Conservation (phyloP, 2,797 vertebrate species). For the Semaprochilodus insignis region DNA sequence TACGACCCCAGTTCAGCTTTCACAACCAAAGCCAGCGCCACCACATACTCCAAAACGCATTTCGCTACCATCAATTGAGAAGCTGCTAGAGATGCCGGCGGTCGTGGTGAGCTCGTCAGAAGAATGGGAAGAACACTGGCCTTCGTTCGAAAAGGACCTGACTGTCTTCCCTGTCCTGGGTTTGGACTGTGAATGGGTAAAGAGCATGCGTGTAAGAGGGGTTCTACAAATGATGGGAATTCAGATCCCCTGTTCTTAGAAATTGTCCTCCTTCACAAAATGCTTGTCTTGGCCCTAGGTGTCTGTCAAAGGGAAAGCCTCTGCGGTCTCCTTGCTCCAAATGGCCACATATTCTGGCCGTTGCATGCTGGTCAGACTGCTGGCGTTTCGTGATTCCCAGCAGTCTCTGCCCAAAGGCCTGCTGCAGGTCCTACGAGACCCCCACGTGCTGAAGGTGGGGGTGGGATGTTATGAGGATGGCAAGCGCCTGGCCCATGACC, state of each 20-base stretch:
- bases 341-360: slow-evolving; percentile 88
- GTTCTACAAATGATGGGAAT: slow-evolving; percentile 53
- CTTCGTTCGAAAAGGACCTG: slow-evolving; percentile 84
- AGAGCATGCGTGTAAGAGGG: slow-evolving; percentile 70
- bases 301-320: slow-evolving; percentile 83
- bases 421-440: slow-evolving; percentile 83
- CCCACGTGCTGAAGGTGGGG: slow-evolving; percentile 88
- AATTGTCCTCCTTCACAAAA: slow-evolving; percentile 8
- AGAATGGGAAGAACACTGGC: slow-evolving; percentile 88
- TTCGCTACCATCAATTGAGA: slow-evolving; percentile 71
- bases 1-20: slow-evolving; percentile 1
- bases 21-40: neutral
- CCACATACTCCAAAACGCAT: slow-evolving; percentile 40
- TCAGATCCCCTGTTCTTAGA: slow-evolving; percentile 3
- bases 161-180: slow-evolving; percentile 88
- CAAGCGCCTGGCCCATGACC: slow-evolving; percentile 87
- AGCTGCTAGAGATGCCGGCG: slow-evolving; percentile 79
- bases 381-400: slow-evolving; percentile 74
- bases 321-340: slow-evolving; percentile 90
- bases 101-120: slow-evolving; percentile 82
- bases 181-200: slow-evolving; percentile 99
- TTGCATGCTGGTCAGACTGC: slow-evolving; percentile 88
- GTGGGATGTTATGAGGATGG: slow-evolving; percentile 94
- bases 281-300: slow-evolving; percentile 76
- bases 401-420: slow-evolving; percentile 82